A percentile compares a stretch with the other conserved stretches of the same genome.
Conservation (phyloP, 2,113 vertebrate genomes). For the Triplophysa dalaica region DNA sequence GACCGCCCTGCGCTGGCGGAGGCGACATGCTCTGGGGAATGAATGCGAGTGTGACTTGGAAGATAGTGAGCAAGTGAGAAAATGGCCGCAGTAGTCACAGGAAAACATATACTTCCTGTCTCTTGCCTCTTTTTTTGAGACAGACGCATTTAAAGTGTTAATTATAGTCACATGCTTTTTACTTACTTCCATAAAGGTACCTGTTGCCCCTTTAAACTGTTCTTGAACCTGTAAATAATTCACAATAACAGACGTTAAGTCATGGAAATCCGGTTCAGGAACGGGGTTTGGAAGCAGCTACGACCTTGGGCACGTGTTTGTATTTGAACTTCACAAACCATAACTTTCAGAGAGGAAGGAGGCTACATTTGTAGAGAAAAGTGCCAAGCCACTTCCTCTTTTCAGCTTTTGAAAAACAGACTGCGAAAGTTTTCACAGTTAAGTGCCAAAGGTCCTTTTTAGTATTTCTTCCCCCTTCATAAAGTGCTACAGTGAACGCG, state of each 20-base stretch:
- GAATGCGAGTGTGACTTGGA: constrained; percentile 6
- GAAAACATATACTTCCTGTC: constrained; percentile 18
- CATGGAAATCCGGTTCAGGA: background rate
- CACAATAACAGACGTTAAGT: background rate
- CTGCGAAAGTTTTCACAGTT: background rate
- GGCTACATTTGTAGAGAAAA: constrained; percentile 7
- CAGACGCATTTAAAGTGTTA: constrained; percentile 1
- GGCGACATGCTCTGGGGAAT: constrained; percentile 10
- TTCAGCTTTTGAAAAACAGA: constrained; percentile 31
- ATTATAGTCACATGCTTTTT: background rate
- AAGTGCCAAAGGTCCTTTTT: constrained; percentile 1
- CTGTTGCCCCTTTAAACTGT: constrained; percentile 31
- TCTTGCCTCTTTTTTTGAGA: background rate
- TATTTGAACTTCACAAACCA: background rate
- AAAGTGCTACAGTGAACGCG: constrained; percentile 4
- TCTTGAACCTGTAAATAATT: constrained; percentile 23
- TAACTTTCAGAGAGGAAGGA: constrained; percentile 22
- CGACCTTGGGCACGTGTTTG: constrained; percentile 33
- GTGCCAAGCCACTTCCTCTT: constrained; percentile 56
- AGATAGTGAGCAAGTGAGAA: constrained; percentile 13
- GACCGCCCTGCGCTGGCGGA: constrained; percentile 17
- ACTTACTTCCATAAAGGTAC: background rate
- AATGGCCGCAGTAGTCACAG: constrained; percentile 1
- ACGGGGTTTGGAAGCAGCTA: constrained; percentile 31
- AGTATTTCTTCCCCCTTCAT: constrained; percentile 1